These are phyloP conservation scores for Argyra leucocephala DNA, from an alignment of 2,888 invertebrate species.

Conservation along the genomic window DNA sequence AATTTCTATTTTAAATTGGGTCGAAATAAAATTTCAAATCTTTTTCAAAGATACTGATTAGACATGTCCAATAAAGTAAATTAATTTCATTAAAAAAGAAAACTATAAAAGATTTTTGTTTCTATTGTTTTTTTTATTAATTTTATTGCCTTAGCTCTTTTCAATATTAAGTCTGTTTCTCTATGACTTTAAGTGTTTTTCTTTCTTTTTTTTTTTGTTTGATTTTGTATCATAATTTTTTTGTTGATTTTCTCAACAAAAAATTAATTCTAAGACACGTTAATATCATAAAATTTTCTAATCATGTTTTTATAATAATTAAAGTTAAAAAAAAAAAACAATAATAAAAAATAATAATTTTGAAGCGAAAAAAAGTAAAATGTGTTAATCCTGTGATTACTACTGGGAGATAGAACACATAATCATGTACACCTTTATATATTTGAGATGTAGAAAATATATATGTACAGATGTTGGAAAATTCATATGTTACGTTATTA, in stretches of 20 bases:
- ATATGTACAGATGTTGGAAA: background rate
- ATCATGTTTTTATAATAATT: background rate
- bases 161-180: no score
- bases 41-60: background rate
- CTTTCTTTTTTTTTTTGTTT: no score
- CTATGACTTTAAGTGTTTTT: no score
- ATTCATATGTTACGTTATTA: background rate
- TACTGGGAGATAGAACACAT: background rate
- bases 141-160: no score
- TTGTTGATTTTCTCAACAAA: background rate
- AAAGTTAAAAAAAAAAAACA: background rate
- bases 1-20: no score
- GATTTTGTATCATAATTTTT: no score
- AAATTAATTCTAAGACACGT: constrained; percentile 6
- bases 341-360: background rate
- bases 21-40: no score
- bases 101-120: background rate
- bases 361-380: background rate
- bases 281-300: background rate
- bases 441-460: background rate
- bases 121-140: no score
- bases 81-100: background rate
- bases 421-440: no score
- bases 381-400: constrained; percentile 3
- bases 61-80: background rate